Conservation (phyloP, 23 tunicate genomes). For the Trididemnum clinides region DNA sequence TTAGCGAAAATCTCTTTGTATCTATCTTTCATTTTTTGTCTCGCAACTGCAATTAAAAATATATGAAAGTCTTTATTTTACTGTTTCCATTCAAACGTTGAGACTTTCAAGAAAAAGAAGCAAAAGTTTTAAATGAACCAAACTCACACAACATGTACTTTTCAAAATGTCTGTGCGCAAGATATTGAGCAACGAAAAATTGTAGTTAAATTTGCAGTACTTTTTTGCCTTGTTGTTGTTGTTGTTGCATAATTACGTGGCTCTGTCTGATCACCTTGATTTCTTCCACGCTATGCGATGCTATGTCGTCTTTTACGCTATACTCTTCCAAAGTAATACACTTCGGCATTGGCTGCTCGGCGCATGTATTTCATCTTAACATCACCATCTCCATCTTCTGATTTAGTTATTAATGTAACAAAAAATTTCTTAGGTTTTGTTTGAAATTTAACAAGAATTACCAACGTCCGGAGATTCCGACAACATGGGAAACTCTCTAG, state of each 20-base stretch:
- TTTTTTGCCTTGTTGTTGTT: neutral
- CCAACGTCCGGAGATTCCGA: neutral
- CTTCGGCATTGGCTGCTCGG: neutral
- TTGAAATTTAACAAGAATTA: neutral
- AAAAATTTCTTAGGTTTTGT: neutral
- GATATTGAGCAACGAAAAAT: neutral
- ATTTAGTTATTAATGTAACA: neutral
- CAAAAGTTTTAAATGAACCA: neutral
- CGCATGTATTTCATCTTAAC: neutral
- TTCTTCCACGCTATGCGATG: neutral
- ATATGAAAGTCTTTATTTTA: too few species aligned
- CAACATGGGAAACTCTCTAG: neutral
- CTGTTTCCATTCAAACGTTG: neutral
- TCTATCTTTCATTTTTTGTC: too few species aligned
- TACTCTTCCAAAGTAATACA: neutral
- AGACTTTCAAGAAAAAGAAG: neutral
- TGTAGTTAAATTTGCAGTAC: neutral
- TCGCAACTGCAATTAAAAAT: neutral
- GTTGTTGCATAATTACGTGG: neutral
- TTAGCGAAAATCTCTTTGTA: too few species aligned
- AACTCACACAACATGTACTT: neutral
- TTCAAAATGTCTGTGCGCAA: neutral
- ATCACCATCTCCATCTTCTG: conserved; percentile 3
- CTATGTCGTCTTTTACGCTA: too few species aligned
- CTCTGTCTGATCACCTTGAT: neutral